A percentile compares a stretch with the other conserved stretches of the same genome.
Evolutionary conservation across 2,888 invertebrate genomes (phyloP).

Genomic region (Eucera pruinosa): DNA sequence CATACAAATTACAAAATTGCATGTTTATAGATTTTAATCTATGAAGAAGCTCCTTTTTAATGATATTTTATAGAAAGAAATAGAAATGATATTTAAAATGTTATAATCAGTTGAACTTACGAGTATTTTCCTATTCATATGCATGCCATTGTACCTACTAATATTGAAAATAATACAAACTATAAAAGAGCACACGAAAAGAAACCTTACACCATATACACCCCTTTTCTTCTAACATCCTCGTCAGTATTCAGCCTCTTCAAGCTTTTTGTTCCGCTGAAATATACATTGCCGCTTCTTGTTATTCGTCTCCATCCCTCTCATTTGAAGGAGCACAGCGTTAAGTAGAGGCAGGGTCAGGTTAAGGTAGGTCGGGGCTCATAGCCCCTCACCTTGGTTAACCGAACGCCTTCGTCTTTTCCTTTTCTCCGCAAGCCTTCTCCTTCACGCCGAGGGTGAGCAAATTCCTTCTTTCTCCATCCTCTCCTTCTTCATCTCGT

Average conservation of each 20-base stretch:
- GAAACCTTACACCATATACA: too few species aligned
- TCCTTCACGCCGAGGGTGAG: neutral
- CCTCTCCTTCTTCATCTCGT: conserved; percentile 20
- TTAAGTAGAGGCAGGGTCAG: conserved; percentile 70
- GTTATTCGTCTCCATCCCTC: conserved; percentile 39
- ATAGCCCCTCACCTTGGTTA: conserved; percentile 57
- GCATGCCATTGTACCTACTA: too few species aligned
- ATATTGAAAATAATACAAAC: too few species aligned
- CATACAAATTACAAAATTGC: too few species aligned
- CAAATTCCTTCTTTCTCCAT: conserved; percentile 7
- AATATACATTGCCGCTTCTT: conserved; percentile 39
- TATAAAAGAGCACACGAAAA: too few species aligned
- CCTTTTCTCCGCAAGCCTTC: conserved; percentile 8
- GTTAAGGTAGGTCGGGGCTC: conserved; percentile 73
- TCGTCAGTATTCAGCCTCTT: neutral
- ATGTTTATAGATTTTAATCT: too few species aligned
- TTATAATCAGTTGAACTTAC: too few species aligned
- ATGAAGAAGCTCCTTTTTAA: too few species aligned
- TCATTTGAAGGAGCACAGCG: conserved; percentile 59
- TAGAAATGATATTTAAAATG: too few species aligned
- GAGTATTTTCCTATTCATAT: too few species aligned
- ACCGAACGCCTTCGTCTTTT: conserved; percentile 46
- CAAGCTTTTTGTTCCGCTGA: neutral
- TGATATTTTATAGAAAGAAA: too few species aligned
- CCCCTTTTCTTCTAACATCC: neutral